phyloP scores from a whole-genome alignment of 2,113 vertebrate genomes.

The Nibea coibor region DNA sequence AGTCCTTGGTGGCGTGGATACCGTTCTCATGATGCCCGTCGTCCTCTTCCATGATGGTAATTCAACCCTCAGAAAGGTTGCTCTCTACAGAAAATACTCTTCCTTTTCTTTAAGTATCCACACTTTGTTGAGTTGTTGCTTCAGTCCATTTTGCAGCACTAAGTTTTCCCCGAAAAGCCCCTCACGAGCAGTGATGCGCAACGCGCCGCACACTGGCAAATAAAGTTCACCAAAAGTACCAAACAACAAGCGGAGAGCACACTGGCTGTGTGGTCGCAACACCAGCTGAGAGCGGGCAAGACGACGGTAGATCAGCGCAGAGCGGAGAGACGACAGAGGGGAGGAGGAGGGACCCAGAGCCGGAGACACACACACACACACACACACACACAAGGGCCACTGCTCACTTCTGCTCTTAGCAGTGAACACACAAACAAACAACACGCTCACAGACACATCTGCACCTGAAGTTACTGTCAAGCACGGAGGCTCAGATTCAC shows the following conservation, averaged over 20 bases:
- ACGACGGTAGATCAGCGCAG: neutral
- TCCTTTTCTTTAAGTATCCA: conserved; percentile 47
- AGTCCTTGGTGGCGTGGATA: conserved; percentile 83
- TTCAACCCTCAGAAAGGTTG: conserved; percentile 19
- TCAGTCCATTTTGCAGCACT: conserved; percentile 75
- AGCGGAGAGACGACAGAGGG: neutral
- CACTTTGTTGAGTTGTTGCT: conserved; percentile 11
- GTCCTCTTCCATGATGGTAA: conserved; percentile 79
- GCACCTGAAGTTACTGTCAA: neutral
- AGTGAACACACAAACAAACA: conserved; percentile 25
- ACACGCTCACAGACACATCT: neutral
- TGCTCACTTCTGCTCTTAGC: neutral
- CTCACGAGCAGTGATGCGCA: conserved; percentile 38
- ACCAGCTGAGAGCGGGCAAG: conserved; percentile 54
- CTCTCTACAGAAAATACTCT: conserved; percentile 27
- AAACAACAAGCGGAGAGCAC: conserved; percentile 25
- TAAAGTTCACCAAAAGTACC: conserved; percentile 70
- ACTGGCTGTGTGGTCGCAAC: conserved; percentile 11
- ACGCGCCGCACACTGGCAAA: neutral
- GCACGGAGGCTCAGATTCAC: neutral
- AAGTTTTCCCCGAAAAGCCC: conserved; percentile 8
- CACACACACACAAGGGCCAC: conserved; percentile 1
- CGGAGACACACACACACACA: neutral
- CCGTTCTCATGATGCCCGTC: conserved; percentile 80
- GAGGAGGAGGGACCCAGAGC: conserved; percentile 25